Percentiles rank a stretch among this genome's conserved stretches.
Conservation (phyloP, 2,797 vertebrate genomes). For the Thamnophis elegans region DNA sequence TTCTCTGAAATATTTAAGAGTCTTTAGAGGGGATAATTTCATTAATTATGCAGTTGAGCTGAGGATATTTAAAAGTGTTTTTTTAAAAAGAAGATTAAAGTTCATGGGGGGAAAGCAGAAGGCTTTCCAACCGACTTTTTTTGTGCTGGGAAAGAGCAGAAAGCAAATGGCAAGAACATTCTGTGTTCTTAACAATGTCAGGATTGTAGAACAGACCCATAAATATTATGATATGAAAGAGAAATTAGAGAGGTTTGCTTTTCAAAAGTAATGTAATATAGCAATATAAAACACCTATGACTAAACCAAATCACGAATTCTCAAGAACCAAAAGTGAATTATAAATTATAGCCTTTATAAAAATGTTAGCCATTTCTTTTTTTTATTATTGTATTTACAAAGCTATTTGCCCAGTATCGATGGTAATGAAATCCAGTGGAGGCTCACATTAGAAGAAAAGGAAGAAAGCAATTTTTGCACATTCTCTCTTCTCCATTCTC, state of each 20-base stretch:
- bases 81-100: constrained; percentile 49
- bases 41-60: constrained; percentile 41
- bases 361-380: neutral
- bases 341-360: neutral
- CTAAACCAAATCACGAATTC: constrained; percentile 13
- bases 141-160: constrained; percentile 53
- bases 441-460: neutral
- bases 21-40: constrained; percentile 49
- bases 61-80: constrained; percentile 37
- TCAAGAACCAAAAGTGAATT: neutral
- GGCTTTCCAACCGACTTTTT: constrained; percentile 56
- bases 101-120: constrained; percentile 41
- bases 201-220: constrained; percentile 53
- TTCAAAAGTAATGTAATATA: constrained; percentile 53
- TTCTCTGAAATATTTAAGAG: constrained; percentile 40
- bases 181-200: constrained; percentile 52
- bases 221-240: constrained; percentile 53
- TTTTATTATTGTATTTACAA: neutral
- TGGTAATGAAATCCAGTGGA: neutral
- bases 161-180: constrained; percentile 59
- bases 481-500: neutral
- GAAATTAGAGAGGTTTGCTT: constrained; percentile 46
- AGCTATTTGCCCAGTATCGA: neutral
- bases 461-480: neutral
- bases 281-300: constrained; percentile 36